Conservation (phyloP, 2,113 vertebrate genomes). For the Montifringilla adamsi region DNA sequence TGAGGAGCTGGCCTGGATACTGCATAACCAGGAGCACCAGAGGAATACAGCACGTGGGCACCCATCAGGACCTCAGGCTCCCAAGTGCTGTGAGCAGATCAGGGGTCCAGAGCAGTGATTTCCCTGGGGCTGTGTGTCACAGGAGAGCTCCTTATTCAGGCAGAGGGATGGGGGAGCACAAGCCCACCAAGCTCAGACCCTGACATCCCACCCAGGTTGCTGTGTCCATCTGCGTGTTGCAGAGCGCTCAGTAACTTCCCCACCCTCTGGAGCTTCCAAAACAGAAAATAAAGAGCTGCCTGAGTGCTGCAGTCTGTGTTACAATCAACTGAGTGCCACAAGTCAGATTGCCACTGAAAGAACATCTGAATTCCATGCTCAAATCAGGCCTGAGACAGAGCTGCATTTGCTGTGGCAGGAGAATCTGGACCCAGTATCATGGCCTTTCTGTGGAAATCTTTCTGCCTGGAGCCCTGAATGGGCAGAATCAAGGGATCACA, state of each 20-base stretch:
- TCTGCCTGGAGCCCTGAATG: not conserved
- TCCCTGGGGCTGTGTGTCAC: not conserved
- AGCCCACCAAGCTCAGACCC: not conserved
- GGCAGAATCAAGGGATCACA: not conserved
- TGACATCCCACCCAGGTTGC: not conserved
- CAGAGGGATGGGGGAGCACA: not conserved
- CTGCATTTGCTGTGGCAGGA: not conserved
- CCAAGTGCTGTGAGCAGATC: not conserved
- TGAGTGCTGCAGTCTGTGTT: not conserved
- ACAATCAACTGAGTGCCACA: not conserved
- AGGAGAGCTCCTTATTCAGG: not conserved
- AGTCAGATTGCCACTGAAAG: not conserved
- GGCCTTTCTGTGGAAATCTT: not conserved
- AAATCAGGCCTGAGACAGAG: not conserved
- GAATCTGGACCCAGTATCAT: not conserved
- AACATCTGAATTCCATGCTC: not conserved
- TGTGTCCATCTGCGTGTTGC: fast-evolving
- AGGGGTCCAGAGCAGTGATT: not conserved
- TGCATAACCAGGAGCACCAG: not conserved
- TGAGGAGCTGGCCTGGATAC: conserved; percentile 1
- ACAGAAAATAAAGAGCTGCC: not conserved
- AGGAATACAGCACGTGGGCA: not conserved
- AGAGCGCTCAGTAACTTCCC: not conserved
- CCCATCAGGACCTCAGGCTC: not conserved
- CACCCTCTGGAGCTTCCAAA: not conserved